Percentiles rank a stretch among this genome's conserved stretches.
Evolutionary conservation across 2,888 invertebrate genomes (phyloP).

Genomic region (Aplocera efformata): DNA sequence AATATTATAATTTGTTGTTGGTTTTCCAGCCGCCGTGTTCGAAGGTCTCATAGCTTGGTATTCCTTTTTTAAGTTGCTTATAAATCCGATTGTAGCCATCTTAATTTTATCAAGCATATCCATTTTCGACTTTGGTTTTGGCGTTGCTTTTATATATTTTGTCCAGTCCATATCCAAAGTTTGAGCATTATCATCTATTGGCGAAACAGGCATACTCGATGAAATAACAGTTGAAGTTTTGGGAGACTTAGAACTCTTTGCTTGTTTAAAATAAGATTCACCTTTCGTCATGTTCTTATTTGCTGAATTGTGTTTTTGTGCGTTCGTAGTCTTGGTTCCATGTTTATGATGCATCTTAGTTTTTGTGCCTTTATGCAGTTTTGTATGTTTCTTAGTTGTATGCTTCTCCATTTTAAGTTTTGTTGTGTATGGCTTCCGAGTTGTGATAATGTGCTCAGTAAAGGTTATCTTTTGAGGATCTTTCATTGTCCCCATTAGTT

Average conservation of each 20-base stretch:
- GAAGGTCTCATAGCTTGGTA: not conserved
- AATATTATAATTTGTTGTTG: too few relatives aligned
- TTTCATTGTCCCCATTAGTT: conserved; percentile 31
- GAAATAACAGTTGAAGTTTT: too few relatives aligned
- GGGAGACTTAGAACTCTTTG: too few relatives aligned
- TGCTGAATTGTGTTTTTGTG: not conserved
- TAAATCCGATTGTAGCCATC: conserved; percentile 1
- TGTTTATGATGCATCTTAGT: conserved; percentile 1
- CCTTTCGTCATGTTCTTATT: not conserved
- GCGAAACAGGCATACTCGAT: too few relatives aligned
- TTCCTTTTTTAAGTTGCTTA: not conserved
- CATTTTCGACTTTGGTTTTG: not conserved
- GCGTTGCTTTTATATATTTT: not conserved
- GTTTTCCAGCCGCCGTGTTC: too few relatives aligned
- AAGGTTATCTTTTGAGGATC: conserved; percentile 23
- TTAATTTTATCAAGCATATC: conserved; percentile 6
- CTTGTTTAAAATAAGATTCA: not conserved
- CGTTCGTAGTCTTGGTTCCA: conserved; percentile 1
- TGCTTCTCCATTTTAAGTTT: conserved; percentile 1
- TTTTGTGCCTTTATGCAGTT: conserved; percentile 5
- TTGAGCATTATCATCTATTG: not conserved
- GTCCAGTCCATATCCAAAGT: not conserved
- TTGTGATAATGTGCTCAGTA: conserved; percentile 12
- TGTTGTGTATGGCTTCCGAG: conserved; percentile 1
- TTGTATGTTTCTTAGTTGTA: conserved; percentile 7